Percentiles rank a stretch among this genome's conserved stretches.
Evolutionary conservation across 2,797 vertebrate species (phyloP).

Genomic region (Phrynocephalus forsythii): DNA sequence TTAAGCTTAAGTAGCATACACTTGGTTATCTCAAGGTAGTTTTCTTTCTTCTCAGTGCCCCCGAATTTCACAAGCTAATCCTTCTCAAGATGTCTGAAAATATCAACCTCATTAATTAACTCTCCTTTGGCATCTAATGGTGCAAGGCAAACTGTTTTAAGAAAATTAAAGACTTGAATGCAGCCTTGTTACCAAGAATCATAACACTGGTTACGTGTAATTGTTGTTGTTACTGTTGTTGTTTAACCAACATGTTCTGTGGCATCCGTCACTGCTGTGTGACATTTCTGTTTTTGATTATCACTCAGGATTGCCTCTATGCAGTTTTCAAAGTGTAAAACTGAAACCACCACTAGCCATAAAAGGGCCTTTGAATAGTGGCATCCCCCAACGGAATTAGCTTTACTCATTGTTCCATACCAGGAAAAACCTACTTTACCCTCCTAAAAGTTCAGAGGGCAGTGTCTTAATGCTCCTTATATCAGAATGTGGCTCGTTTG

Average conservation of each 20-base stretch:
- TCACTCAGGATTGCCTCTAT: neutral
- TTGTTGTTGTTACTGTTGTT: neutral
- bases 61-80: conserved; percentile 58
- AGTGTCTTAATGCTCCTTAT: neutral
- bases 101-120: conserved; percentile 63
- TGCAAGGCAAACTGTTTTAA: conserved; percentile 37
- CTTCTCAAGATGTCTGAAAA: conserved; percentile 58
- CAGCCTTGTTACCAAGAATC: conserved; percentile 38
- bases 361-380: neutral
- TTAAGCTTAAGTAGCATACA: neutral
- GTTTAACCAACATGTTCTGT: neutral
- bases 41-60: too few relatives aligned
- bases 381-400: neutral
- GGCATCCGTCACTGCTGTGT: neutral
- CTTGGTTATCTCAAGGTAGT: conserved; percentile 13
- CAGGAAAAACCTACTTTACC: neutral
- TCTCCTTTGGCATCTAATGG: conserved; percentile 44
- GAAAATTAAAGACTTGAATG: conserved; percentile 19
- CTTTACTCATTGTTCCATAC: neutral
- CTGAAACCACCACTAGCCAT: too few relatives aligned
- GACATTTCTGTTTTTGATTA: neutral
- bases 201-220: conserved; percentile 22
- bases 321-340: too few relatives aligned
- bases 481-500: neutral
- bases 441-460: neutral